A percentile compares a stretch with the other conserved stretches of the same genome.
Conservation (phyloP, 2,797 vertebrate species). For the Chiroxiphia lanceolata region DNA sequence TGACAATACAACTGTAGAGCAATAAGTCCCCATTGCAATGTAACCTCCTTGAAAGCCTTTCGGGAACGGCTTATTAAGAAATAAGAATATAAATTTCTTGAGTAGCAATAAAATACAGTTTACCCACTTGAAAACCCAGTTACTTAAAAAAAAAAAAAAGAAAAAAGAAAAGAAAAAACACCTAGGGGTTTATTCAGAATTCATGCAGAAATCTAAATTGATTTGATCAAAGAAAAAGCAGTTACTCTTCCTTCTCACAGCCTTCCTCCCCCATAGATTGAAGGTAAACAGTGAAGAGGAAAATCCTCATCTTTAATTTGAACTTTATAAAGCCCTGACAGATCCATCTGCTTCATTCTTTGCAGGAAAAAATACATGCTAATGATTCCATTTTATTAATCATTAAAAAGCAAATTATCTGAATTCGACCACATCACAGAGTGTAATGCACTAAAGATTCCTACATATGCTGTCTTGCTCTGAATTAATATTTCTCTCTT, state of each 20-base stretch:
- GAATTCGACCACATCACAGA: background rate
- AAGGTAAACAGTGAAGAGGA: background rate
- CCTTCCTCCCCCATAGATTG: background rate
- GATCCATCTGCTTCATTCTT: background rate
- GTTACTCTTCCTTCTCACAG: background rate
- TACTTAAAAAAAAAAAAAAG: background rate
- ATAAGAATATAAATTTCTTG: background rate
- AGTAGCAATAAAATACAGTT: background rate
- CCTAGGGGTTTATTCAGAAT: background rate
- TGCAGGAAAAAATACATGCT: background rate
- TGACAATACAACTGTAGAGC: background rate
- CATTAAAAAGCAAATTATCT: background rate
- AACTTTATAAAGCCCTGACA: background rate
- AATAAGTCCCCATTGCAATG: background rate
- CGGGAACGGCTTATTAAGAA: background rate
- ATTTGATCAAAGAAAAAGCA: background rate
- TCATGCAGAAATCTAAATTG: background rate
- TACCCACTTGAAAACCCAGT: background rate
- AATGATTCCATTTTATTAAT: constrained; percentile 9
- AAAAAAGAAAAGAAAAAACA: no score
- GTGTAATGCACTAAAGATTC: background rate
- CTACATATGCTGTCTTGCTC: background rate
- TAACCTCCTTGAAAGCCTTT: background rate
- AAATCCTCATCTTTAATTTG: background rate
- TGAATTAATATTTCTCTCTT: background rate